phyloP scores from a whole-genome alignment of 2,888 invertebrate genomes.

The Melinopterus prodromus region DNA sequence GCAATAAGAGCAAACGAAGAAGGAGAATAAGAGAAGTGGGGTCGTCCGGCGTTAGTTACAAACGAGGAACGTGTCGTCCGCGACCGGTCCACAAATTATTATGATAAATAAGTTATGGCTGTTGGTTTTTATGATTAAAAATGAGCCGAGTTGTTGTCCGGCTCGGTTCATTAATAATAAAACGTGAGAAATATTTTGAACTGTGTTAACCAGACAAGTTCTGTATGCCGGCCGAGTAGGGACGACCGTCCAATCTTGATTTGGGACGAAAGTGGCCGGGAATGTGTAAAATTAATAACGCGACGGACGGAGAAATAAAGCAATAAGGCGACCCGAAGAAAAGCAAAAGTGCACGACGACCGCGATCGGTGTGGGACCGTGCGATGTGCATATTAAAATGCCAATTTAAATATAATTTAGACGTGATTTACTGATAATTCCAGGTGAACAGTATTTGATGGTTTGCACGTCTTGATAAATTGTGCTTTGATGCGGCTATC shows the following conservation, averaged over 20 bases:
- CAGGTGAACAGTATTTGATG: background rate
- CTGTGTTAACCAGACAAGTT: constrained; percentile 43
- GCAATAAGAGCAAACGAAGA: constrained; percentile 15
- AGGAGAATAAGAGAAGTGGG: constrained; percentile 11
- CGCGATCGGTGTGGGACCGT: background rate
- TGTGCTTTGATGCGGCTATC: no score
- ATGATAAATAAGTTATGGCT: constrained; percentile 54
- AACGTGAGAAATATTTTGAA: constrained; percentile 48
- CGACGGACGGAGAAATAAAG: constrained; percentile 18
- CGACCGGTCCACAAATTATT: constrained; percentile 50
- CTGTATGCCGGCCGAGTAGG: constrained; percentile 26
- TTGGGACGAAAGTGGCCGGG: constrained; percentile 16
- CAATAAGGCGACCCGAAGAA: constrained; percentile 10
- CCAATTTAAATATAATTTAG: background rate
- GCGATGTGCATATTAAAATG: background rate
- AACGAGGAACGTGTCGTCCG: constrained; percentile 46
- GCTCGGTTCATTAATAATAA: constrained; percentile 52
- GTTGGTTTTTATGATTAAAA: constrained; percentile 55
- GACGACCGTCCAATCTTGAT: constrained; percentile 9
- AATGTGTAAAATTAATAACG: constrained; percentile 31
- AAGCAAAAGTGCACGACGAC: background rate
- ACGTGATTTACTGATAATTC: background rate
- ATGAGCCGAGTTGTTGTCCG: constrained; percentile 52
- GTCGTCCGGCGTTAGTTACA: constrained; percentile 37
- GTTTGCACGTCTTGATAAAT: background rate